Evolutionary conservation across 1,140 invertebrate species (phyloP).

Genomic region (Megalopta genalis): DNA sequence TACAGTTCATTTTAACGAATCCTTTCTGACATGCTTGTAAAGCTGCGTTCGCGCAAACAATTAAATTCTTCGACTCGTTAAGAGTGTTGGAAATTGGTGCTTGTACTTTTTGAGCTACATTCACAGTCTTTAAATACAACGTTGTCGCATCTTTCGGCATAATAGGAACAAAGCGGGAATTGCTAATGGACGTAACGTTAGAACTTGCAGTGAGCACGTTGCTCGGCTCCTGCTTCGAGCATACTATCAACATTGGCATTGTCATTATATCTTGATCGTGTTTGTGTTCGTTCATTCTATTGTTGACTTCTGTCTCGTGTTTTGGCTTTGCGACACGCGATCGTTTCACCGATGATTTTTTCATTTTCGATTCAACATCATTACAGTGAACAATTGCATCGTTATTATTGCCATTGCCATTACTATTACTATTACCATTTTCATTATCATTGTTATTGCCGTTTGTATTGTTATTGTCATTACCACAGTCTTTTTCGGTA

Average conservation of each 20-base stretch:
- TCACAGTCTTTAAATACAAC: slow-evolving; percentile 66
- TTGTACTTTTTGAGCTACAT: slow-evolving; percentile 57
- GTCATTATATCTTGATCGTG: slow-evolving; percentile 56
- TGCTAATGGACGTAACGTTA: slow-evolving; percentile 12
- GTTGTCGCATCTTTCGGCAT: slow-evolving; percentile 62
- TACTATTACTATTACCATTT: too few species aligned
- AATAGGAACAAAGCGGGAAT: slow-evolving; percentile 68
- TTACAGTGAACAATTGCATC: not conserved
- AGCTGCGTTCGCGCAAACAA: not conserved
- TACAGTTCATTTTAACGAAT: not conserved
- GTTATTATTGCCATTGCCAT: not conserved
- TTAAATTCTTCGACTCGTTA: not conserved
- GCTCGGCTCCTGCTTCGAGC: slow-evolving; percentile 68
- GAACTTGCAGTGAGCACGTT: slow-evolving; percentile 44
- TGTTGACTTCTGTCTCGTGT: not conserved
- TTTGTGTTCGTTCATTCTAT: not conserved
- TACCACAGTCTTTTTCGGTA: not conserved
- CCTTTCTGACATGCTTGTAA: not conserved
- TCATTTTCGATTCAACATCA: slow-evolving; percentile 33
- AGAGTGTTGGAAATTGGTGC: not conserved
- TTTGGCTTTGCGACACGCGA: slow-evolving; percentile 34
- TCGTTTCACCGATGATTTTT: slow-evolving; percentile 43
- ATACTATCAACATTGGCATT: slow-evolving; percentile 71
- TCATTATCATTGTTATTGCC: not conserved
- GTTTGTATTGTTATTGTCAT: not conserved